A percentile compares a stretch with the other conserved stretches of the same genome.
These are phyloP conservation scores for Piprites chloris DNA, from an alignment of 2,113 vertebrate species.

Conservation along the genomic window DNA sequence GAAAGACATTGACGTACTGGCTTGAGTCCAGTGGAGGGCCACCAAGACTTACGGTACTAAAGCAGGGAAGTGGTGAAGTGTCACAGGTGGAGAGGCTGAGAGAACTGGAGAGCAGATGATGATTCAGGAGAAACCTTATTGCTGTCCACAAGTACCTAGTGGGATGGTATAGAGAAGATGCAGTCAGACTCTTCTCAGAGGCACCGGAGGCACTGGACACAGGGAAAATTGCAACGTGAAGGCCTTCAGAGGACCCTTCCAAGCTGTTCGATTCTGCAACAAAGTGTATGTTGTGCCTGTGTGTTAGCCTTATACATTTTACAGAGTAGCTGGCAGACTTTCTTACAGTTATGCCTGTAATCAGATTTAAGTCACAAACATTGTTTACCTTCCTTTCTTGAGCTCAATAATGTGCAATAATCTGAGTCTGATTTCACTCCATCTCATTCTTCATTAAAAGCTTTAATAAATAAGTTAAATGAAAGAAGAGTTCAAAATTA, in stretches of 20 bases:
- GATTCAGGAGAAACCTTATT: background rate
- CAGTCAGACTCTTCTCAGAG: background rate
- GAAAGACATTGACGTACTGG: background rate
- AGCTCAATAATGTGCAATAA: background rate
- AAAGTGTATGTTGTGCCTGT: background rate
- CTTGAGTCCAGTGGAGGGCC: background rate
- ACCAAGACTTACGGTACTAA: background rate
- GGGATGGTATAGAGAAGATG: background rate
- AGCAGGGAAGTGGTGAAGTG: background rate
- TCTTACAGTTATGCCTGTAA: background rate
- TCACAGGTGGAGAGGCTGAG: background rate
- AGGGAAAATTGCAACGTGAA: background rate
- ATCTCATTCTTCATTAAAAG: background rate
- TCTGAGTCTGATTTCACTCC: background rate
- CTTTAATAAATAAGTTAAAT: constrained; percentile 11
- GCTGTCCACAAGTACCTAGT: background rate
- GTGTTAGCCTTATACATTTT: background rate
- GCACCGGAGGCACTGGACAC: background rate
- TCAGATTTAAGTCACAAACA: background rate
- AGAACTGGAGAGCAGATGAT: background rate
- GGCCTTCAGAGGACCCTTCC: background rate
- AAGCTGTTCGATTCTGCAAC: background rate
- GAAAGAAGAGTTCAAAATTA: background rate
- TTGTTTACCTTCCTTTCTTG: background rate
- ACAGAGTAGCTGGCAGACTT: background rate